Evolutionary conservation across 64 coral and sea anemone genomes (phyloP), one percentile per base, ranked within the genome.

Genomic region (Orbicella faveolata): DNA sequence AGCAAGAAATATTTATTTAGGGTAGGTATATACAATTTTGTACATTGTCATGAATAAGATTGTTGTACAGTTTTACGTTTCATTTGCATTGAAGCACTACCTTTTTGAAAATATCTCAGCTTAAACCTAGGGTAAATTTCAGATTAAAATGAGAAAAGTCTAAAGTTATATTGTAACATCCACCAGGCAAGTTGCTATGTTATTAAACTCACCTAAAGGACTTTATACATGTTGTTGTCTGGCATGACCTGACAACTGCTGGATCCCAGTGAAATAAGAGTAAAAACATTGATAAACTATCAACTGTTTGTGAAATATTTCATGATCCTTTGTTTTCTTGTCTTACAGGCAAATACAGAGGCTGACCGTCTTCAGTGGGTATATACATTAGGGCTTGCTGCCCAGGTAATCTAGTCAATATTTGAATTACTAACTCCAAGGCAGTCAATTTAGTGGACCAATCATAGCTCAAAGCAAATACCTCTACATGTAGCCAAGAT

Each of bases 1-100:
- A 57, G 79, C 37, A 85, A 85, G 65, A 85, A 85, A 30, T 85
- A 85, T 72, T 52, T 85, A 72, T 85, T 85, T 4, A 85, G 82
- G 82, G 82, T 85, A 85, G 36, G 79, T 19, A 79, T 20, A 59
- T 15, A 33, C 6, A 34, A 1, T 33, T 5, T 8, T 70, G 1
- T 25, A 26, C 20, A 26, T n/a, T n/a, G 25, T 70, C n/a, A 10
- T 70, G 25, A n/a, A 26, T n/a, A 26, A 26, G 67, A 33, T 70
- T 70, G 7, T 26, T 25, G 21, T 70, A 70, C 23, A 67, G 64
- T 2, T 23, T 68, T 70, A 26, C 1, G 1, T 26, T 70, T 70
- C 9, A n/a, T 70, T 21, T 15, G 55, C 2, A 14, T 59, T 59
- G 44, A 48, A 59, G 55, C 6, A 1, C 55, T 59, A 1, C 55